Conservation (phyloP, 2,888 invertebrate genomes). For the Agrotis exclamationis region DNA sequence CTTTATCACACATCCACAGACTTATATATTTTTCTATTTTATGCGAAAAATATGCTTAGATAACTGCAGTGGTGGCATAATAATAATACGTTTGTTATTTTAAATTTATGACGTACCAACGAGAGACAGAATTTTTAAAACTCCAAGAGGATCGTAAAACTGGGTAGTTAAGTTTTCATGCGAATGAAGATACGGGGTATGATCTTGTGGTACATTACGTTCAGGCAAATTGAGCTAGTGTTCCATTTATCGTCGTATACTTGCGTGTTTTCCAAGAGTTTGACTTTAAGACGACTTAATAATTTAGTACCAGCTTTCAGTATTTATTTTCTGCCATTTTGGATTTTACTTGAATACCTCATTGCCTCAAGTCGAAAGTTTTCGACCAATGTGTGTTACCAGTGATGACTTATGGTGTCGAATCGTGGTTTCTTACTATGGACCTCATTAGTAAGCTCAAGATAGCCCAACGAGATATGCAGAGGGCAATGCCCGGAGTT, state of each 20-base stretch:
- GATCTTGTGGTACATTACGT: constrained; percentile 33
- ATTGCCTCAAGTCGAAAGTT: too few relatives aligned
- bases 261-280: background rate
- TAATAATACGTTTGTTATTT: constrained; percentile 50
- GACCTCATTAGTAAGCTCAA: too few relatives aligned
- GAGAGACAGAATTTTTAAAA: constrained; percentile 50
- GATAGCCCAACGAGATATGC: too few relatives aligned
- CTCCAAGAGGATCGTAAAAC: constrained; percentile 45
- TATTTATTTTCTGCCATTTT: too few relatives aligned
- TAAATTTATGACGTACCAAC: constrained; percentile 40
- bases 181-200: constrained; percentile 31
- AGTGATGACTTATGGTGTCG: too few relatives aligned
- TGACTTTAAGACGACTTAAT: background rate
- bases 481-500: too few relatives aligned
- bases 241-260: constrained; percentile 1
- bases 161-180: constrained; percentile 52
- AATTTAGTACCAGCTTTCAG: too few relatives aligned
- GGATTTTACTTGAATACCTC: too few relatives aligned
- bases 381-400: too few relatives aligned
- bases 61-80: constrained; percentile 47
- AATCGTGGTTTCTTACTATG: too few relatives aligned
- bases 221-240: constrained; percentile 33
- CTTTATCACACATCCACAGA: constrained; percentile 13
- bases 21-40: constrained; percentile 18
- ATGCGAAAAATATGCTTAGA: constrained; percentile 30